Base-by-base conservation (phyloP, 2,888 invertebrate genomes). In the Portevinia maculata region DNA sequence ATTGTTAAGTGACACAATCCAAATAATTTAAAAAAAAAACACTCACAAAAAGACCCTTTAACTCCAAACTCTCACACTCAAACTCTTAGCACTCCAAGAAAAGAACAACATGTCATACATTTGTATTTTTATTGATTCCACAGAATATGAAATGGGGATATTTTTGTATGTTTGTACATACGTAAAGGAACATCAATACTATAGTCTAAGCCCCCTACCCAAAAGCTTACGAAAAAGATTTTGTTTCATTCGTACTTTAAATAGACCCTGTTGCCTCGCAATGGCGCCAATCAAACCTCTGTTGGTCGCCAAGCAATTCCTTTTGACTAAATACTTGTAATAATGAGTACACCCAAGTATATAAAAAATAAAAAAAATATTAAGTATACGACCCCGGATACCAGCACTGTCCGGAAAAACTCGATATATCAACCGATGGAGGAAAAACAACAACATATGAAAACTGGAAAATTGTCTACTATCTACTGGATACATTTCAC, bases 401-500 rank as follows among this genome's bases (percentile, higher is more conserved):
- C 62, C 52, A 48, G 55, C 41, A n/a, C 21, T 67, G 65, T 71
- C 70, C 30, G 62, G 39, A 15, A 65, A 71, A 73, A 65, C 67
- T 62, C 64, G 52, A 71, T 67, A 62, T 60, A 9, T 13, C 17
- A 50, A 32, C 30, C 21, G 17, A 7, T 55, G 8, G 3, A 48
- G 7, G 17, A 34, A 62, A 24, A 52, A 46, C n/a, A 71, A 67
- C 32, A 8, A n/a, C 4, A 39, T 9, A 48, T 48, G 60, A 48
- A 46, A 71, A 65, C 46, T 60, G 41, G 48, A 75, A 79, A 79
- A 50, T 60, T 69, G 79, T 74, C 74, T 79, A 69, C 59, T n/a
- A n/a, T 3, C 24, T 48, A 67, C 46, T 62, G 21, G 50, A 59
- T 52, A 67, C 67, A 65, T 67, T 83, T 73, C 67, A 78, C 78